Conservation (phyloP, 1,140 invertebrate genomes). For the Atta cephalotes region DNA sequence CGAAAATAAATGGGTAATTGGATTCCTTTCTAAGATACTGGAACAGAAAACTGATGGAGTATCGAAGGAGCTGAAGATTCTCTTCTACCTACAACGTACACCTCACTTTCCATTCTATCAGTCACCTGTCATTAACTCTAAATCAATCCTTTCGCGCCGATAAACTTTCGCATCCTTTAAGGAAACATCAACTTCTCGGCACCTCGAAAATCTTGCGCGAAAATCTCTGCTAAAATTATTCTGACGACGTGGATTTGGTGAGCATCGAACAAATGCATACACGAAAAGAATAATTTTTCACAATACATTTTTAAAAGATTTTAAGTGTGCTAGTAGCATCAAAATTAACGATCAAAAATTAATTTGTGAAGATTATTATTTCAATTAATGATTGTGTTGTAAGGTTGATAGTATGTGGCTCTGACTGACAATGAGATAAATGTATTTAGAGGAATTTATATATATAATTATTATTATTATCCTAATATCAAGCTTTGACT, state of each 20-base stretch:
- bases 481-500: too few relatives aligned
- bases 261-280: background rate
- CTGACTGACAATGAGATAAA: too few relatives aligned
- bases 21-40: constrained; percentile 73
- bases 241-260: background rate
- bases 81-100: background rate
- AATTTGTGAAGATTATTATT: too few relatives aligned
- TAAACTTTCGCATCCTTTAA: constrained; percentile 61
- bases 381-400: too few relatives aligned
- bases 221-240: background rate
- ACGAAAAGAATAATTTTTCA: too few relatives aligned
- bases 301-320: too few relatives aligned
- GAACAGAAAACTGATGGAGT: constrained; percentile 76
- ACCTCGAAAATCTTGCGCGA: constrained; percentile 9
- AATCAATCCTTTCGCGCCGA: constrained; percentile 70
- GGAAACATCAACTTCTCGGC: constrained; percentile 26
- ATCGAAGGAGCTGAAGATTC: constrained; percentile 61
- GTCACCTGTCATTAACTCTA: constrained; percentile 70
- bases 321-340: too few relatives aligned
- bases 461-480: too few relatives aligned
- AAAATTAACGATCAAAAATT: too few relatives aligned
- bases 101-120: constrained; percentile 40
- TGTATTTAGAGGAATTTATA: too few relatives aligned
- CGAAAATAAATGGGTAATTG: constrained; percentile 75
- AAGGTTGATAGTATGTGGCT: too few relatives aligned